Conservation (phyloP, 2,113 vertebrate species). For the Tichodroma muraria region DNA sequence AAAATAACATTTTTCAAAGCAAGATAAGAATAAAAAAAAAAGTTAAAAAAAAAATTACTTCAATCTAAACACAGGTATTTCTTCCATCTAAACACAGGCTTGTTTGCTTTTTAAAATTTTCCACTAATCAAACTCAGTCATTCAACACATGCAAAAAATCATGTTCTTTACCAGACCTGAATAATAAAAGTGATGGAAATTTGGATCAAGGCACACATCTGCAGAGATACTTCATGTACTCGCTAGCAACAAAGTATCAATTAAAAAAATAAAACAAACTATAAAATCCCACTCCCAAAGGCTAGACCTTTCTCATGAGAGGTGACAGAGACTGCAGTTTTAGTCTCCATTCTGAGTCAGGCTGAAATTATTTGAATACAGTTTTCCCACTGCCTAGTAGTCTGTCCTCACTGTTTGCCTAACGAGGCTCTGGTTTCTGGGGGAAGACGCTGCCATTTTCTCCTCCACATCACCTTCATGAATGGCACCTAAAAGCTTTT, state of each 20-base stretch:
- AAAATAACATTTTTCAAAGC: background rate
- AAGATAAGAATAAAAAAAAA: background rate
- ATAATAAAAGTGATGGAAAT: background rate
- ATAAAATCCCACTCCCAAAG: background rate
- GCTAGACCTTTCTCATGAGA: background rate
- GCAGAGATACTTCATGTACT: background rate
- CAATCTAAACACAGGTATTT: background rate
- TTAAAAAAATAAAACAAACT: background rate
- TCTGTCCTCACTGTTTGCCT: background rate
- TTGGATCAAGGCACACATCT: background rate
- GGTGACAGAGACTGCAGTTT: accelerated
- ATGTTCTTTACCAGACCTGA: background rate
- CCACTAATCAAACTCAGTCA: background rate
- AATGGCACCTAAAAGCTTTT: background rate
- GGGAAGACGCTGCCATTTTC: background rate
- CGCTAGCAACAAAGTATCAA: background rate
- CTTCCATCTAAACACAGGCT: background rate
- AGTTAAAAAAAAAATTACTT: background rate
- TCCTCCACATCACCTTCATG: background rate
- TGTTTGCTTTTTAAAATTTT: background rate
- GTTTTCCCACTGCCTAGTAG: background rate
- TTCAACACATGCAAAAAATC: background rate
- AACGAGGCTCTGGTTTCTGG: background rate
- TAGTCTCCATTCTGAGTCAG: background rate
- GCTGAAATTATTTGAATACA: background rate